Evolutionary conservation across 2,113 vertebrate genomes (phyloP).

Genomic region (Psilopsiagon aurifrons): DNA sequence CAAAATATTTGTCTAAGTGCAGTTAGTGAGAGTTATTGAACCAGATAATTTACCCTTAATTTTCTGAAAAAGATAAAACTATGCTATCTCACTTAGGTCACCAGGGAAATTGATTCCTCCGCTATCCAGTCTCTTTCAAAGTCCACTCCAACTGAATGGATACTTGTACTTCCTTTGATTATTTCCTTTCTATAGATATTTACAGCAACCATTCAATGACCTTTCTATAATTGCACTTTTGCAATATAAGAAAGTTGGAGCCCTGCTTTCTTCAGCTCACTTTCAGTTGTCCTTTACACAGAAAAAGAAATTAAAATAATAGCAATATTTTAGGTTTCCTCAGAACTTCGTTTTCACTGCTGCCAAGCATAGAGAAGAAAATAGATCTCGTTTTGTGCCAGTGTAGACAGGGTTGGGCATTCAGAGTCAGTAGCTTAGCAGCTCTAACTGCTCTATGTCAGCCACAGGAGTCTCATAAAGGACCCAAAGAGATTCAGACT

Average conservation of each 20-base stretch:
- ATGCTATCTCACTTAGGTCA: constrained; percentile 89
- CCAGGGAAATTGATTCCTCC: constrained; percentile 95
- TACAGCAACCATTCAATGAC: constrained; percentile 79
- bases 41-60: constrained; percentile 87
- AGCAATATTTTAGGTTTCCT: constrained; percentile 11
- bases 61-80: constrained; percentile 90
- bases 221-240: constrained; percentile 79
- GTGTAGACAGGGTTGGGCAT: background rate
- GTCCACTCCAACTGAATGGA: constrained; percentile 79
- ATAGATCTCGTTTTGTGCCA: background rate
- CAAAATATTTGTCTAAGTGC: constrained; percentile 82
- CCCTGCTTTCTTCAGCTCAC: background rate
- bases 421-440: background rate
- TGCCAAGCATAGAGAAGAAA: background rate
- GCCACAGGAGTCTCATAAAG: background rate
- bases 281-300: constrained; percentile 65
- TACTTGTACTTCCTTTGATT: constrained; percentile 83
- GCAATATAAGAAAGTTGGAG: constrained; percentile 32
- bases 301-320: background rate
- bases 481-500: background rate
- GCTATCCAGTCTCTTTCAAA: constrained; percentile 85
- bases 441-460: background rate
- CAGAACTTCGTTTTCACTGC: background rate
- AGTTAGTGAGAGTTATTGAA: constrained; percentile 82
- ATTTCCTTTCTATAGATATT: constrained; percentile 81